Evolutionary conservation across 2,113 vertebrate species (phyloP), one percentile per base, ranked within the genome.

Genomic region (Mandrillus leucophaeus): DNA sequence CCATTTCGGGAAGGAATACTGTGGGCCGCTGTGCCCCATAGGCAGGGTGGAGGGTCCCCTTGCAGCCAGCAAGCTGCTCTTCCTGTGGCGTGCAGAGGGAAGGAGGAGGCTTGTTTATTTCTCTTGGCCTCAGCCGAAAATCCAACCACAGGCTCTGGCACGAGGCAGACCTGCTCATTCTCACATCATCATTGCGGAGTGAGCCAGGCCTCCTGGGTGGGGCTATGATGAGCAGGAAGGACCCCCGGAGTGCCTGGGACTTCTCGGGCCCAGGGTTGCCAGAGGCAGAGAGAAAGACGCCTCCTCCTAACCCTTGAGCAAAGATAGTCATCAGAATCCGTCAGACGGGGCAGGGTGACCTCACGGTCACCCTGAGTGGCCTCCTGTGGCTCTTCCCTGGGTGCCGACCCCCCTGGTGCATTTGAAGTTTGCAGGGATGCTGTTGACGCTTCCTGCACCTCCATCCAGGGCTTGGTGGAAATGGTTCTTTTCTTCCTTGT

Each of bases 401-500:
- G 52, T 45, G 61, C 40, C 13, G 57, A 57, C 35, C 23, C 10
- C 9, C 45, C 35, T n/a, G 40, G 45, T 16, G 18, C 40, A 17
- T 32, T 40, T 7, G 0, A 4, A 18, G 14, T 68, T 75, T 64
- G 38, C 50, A 4, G 82, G 40, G 38, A 12, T 27, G 3, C 66
- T 0, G 0, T 16, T 52, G 57, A 4, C 52, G 3, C 5, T 2
- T 38, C 38, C 3, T 35, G 27, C 9, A 1, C 3, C 14, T 8
- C 17, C 9, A 10, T 23, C 1, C 3, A 1, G 52, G 66, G 35
- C 0, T 17, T 0, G 9, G 43, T 40, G 20, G 55, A 11, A 43
- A 17, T 2, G 30, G 40, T 17, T 20, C 1, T 13, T 57, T 68
- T n/a, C 12, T 20, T 89, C 13, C 52, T 45, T 2, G 9, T 16